Base-by-base conservation (phyloP, 2,888 invertebrate genomes). In the Eristalis pertinax region DNA sequence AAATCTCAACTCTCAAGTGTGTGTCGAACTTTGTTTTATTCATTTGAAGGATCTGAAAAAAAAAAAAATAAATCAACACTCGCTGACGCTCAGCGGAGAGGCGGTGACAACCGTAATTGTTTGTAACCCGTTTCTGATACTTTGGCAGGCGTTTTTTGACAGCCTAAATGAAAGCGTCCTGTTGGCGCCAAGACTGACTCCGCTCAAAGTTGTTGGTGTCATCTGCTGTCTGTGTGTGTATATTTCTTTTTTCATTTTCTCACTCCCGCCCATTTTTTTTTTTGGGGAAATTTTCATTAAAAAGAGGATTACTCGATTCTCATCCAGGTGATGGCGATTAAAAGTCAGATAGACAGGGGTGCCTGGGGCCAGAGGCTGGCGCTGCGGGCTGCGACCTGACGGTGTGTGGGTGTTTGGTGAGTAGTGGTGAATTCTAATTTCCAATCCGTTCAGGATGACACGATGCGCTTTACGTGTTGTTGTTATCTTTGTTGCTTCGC, bases 401-500 rank as follows among this genome's bases (percentile, higher is more conserved):
- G 19, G 43, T 43, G 26, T 32, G 41, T 19, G 4, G 50, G 64
- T 35, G 60, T 75, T 38, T 22, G 60, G 76, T 4, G 19, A 69
- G 19, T 26, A 58, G 22, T 41, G 72, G 68, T 35, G 60, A 79
- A 78, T 76, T 84, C 83, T 87, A 87, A 87, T 87, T 84, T 84
- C 68, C 68, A 84, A 76, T 84, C 72, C 73, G 80, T 79, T 84
- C 87, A 73, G 84, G 87, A 81, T 72, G 80, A 84, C 73, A 60
- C 69, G 50, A 50, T 79, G 80, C 87, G 84, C 79, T 76, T 84
- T 80, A 70, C 43, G 65, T 60, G 75, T 15, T 69, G 69, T 82
- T 70, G 70, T 32, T 19, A 67, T 69, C 50, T 56, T 58, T 41
- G 69, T 15, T 13, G 24, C 26, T 60, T 78, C 64, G 70, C 87